Conservation (phyloP, 37 sponge, comb jelly and placozoan species). For the Axinella damicornis region DNA sequence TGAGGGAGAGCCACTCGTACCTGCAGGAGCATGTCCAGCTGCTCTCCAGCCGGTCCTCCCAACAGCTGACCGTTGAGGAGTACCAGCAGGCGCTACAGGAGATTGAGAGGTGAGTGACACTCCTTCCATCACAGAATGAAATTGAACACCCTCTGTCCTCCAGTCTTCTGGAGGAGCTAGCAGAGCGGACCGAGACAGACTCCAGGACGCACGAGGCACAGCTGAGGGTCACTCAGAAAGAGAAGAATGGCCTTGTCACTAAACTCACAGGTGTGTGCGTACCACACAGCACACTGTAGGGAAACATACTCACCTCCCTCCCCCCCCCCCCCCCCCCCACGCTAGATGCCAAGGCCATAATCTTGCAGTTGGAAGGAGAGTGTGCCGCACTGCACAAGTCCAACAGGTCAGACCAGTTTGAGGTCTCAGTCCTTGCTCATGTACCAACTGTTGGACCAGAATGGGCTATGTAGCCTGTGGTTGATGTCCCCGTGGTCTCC, state of each 20-base stretch:
- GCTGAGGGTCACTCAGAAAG: constrained; percentile 15
- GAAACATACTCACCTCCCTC: too few relatives aligned
- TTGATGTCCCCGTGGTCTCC: too few relatives aligned
- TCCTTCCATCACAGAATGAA: too few relatives aligned
- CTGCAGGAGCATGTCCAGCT: constrained; percentile 34
- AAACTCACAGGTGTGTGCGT: constrained; percentile 53
- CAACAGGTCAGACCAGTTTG: constrained; percentile 10
- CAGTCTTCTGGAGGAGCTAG: constrained; percentile 34
- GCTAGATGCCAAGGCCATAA: constrained; percentile 45
- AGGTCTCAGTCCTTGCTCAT: too few relatives aligned
- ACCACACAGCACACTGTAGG: too few relatives aligned
- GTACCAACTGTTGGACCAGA: too few relatives aligned
- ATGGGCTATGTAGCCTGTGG: too few relatives aligned
- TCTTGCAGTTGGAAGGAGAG: constrained; percentile 49
- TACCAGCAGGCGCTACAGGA: constrained; percentile 34
- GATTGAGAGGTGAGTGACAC: constrained; percentile 47
- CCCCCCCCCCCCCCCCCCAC: too few relatives aligned
- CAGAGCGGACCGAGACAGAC: neutral
- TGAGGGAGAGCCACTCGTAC: constrained; percentile 17
- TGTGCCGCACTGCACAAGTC: constrained; percentile 29
- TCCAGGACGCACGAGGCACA: constrained; percentile 5
- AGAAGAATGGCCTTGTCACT: constrained; percentile 40
- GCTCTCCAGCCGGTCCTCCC: neutral
- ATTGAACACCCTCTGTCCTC: neutral
- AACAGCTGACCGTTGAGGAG: constrained; percentile 39